Evolutionary conservation across 2,888 invertebrate genomes (phyloP).

Genomic region (Diadegma fenestrale): DNA sequence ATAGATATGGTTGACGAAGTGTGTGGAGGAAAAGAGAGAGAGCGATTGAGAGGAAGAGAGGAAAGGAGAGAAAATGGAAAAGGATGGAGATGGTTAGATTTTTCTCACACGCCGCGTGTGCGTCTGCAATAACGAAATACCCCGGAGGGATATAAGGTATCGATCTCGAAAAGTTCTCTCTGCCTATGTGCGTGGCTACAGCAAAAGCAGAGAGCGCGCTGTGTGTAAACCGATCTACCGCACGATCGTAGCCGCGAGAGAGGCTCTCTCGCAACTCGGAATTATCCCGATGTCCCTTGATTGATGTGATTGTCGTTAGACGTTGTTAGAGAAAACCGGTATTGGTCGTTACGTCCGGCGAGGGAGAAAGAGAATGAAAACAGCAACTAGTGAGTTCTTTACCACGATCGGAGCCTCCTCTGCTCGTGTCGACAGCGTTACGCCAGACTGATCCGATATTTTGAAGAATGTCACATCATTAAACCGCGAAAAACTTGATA

Average conservation of each 20-base stretch:
- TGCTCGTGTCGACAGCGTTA: constrained; percentile 3
- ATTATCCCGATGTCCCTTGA: constrained; percentile 83
- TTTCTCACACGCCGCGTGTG: constrained; percentile 70
- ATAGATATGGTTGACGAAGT: constrained; percentile 23
- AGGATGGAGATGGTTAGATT: constrained; percentile 46
- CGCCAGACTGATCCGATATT: constrained; percentile 20
- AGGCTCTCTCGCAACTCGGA: constrained; percentile 75
- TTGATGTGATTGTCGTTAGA: constrained; percentile 84
- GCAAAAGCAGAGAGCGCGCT: not conserved
- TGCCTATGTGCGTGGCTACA: constrained; percentile 29
- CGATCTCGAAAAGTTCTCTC: constrained; percentile 72
- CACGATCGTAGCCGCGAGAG: constrained; percentile 52
- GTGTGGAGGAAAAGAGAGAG: constrained; percentile 29
- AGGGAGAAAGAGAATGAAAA: constrained; percentile 29
- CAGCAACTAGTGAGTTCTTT: constrained; percentile 28
- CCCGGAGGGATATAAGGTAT: constrained; percentile 80
- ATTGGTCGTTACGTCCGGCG: constrained; percentile 76
- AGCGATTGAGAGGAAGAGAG: constrained; percentile 33
- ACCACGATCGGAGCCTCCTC: constrained; percentile 11
- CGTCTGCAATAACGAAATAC: constrained; percentile 79
- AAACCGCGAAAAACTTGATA: constrained; percentile 9
- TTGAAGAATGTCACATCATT: constrained; percentile 27
- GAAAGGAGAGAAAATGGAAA: constrained; percentile 46
- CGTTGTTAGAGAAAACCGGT: constrained; percentile 83
- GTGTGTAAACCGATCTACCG: constrained; percentile 65